These are phyloP conservation scores for Taeniopygia guttata DNA, from an alignment of 2,797 vertebrate genomes.

Conservation along the genomic window DNA sequence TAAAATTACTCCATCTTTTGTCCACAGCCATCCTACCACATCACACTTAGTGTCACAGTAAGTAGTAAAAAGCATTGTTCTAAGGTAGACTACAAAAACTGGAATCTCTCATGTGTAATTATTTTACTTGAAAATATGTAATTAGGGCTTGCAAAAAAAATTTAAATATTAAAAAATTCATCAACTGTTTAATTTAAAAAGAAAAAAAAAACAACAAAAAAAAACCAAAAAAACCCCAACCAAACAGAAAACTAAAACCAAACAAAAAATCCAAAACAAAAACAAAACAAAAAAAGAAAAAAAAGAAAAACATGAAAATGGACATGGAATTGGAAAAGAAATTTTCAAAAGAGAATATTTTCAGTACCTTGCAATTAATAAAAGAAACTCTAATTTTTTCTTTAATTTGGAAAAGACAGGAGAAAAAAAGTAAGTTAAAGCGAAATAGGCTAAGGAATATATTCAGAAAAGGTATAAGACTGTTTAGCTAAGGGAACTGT, in stretches of 20 bases:
- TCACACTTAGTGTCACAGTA: neutral
- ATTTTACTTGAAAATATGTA: neutral
- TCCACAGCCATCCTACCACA: neutral
- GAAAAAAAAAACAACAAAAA: no score
- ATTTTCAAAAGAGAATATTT: neutral
- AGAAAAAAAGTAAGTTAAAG: neutral
- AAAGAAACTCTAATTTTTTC: neutral
- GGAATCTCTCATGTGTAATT: neutral
- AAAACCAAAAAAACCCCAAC: no score
- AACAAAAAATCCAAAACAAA: neutral
- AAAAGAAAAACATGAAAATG: neutral
- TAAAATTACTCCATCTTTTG: neutral
- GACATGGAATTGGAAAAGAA: neutral
- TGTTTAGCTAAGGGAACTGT: neutral
- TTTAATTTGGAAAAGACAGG: neutral
- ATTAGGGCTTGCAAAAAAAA: neutral
- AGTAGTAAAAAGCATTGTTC: neutral
- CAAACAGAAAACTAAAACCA: accelerated
- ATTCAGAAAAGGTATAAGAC: neutral
- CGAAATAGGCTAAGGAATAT: neutral
- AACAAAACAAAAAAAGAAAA: neutral
- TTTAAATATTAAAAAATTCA: neutral
- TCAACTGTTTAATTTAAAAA: neutral
- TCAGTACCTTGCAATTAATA: neutral
- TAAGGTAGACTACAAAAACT: neutral